Evolutionary conservation across 2,888 invertebrate genomes (phyloP), one percentile per base, ranked within the genome.

Genomic region (Cephonodes hylas): DNA sequence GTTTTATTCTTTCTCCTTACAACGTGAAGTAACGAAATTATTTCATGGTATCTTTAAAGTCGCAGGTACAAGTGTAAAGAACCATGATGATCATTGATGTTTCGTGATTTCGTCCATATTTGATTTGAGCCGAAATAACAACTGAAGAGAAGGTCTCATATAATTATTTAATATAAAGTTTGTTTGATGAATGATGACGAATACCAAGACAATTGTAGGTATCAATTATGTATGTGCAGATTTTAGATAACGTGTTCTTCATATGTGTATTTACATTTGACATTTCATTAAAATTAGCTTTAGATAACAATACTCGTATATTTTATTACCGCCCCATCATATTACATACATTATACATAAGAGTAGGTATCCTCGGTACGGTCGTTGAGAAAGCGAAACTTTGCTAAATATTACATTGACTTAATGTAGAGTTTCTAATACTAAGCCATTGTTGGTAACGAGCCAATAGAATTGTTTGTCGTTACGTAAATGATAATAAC

Each of bases 401-500:
- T 53, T 10, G 53, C 18, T 53, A 31, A 53, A 53, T 27, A 53
- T 53, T 53, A 31, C 15, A 53, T 53, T 53, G 31, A 8, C 31
- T 53, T 53, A 53, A 31, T 53, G 18, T 10, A 53, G 10, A 53
- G 27, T 53, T 53, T 53, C 53, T 53, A 31, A 31, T 53, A 53
- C 53, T 31, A 18, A 53, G 31, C 27, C 53, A 53, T 53, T 53
- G 53, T 53, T 53, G 53, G 53, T 53, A 53, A 53, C 53, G 38
- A 57, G 22, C 34, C 34, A 57, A 23, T 57, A 61, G 31, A 34
- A 45, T 42, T 31, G 57, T 46, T 59, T 60, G 27, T 23, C 10
- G 45, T 57, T 57, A 42, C 61, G 42, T 34, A 61, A 57, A 45
- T 61, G 23, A 46, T 46, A 61, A 46, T 45, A 61, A 57, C 22